Conservation (phyloP, 1,140 invertebrate species). For the Caenorhabditis remanei region DNA sequence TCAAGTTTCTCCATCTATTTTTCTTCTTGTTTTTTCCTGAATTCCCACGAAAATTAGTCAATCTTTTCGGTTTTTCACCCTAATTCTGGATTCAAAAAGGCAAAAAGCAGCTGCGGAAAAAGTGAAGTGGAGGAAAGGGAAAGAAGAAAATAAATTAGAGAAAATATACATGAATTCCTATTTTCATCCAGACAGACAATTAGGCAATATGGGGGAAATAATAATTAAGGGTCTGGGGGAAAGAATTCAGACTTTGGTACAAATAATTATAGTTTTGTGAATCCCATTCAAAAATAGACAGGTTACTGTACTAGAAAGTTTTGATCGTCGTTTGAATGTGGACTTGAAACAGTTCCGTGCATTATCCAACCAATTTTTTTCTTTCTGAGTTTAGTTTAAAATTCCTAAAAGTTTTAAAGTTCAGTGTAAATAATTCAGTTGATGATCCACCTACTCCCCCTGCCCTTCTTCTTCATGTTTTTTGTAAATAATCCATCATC, state of each 20-base stretch:
- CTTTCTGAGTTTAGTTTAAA: not conserved
- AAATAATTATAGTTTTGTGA: no score
- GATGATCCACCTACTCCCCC: not conserved
- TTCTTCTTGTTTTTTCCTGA: slow-evolving; percentile 13
- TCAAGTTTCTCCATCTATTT: not conserved
- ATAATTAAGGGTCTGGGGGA: no score
- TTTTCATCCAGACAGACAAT: not conserved
- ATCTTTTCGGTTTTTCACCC: slow-evolving; percentile 15
- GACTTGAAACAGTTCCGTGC: not conserved
- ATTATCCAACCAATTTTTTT: not conserved
- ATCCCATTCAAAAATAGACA: no score
- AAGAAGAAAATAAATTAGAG: not conserved
- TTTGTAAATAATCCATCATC: slow-evolving; percentile 32
- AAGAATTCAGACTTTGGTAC: no score
- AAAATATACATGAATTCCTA: not conserved
- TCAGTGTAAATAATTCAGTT: slow-evolving; percentile 13
- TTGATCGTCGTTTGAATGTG: no score
- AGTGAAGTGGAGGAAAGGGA: not conserved
- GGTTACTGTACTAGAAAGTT: no score
- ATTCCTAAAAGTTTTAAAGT: slow-evolving; percentile 13
- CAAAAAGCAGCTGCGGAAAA: slow-evolving; percentile 1
- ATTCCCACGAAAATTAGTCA: slow-evolving; percentile 40
- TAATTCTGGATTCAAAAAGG: slow-evolving; percentile 11
- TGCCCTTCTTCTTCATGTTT: not conserved
- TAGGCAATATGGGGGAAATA: no score